phyloP scores from a whole-genome alignment of 2,888 invertebrate genomes.

The Dichetophora obliterata region DNA sequence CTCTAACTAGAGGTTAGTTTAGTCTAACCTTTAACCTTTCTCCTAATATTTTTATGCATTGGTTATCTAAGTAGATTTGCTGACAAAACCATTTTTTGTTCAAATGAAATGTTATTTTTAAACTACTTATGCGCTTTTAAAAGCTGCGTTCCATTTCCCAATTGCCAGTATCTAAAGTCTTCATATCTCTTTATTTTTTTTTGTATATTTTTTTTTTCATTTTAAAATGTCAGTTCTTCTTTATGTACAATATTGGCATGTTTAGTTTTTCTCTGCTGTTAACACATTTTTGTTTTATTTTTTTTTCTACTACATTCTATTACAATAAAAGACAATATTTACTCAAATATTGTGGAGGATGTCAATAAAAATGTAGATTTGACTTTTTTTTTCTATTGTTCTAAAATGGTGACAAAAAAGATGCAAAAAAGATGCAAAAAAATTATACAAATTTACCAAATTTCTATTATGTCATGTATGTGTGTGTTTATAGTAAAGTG shows the following conservation, averaged over 20 bases:
- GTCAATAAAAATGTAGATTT: slow-evolving; percentile 1
- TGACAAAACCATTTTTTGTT: neutral
- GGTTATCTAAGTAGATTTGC: neutral
- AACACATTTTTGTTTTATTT: neutral
- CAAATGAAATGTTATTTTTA: neutral
- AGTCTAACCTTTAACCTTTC: too few species aligned
- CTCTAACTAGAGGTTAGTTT: too few species aligned
- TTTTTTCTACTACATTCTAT: neutral
- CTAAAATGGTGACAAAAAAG: neutral
- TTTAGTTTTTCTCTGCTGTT: neutral
- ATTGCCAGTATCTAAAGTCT: neutral
- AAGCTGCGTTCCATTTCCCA: neutral
- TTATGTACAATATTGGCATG: neutral
- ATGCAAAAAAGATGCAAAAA: too few species aligned
- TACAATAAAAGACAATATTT: neutral
- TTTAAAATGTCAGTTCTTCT: neutral
- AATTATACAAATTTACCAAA: too few species aligned
- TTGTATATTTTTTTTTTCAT: neutral
- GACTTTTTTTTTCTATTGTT: neutral
- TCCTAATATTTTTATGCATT: too few species aligned
- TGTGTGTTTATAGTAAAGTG: too few species aligned
- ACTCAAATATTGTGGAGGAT: neutral
- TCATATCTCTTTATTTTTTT: neutral
- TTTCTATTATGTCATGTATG: too few species aligned
- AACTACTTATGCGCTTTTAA: neutral